A percentile compares a stretch with the other conserved stretches of the same genome.
Evolutionary conservation across 2,797 vertebrate species (phyloP).

Genomic region (Bovichtus diacanthus): DNA sequence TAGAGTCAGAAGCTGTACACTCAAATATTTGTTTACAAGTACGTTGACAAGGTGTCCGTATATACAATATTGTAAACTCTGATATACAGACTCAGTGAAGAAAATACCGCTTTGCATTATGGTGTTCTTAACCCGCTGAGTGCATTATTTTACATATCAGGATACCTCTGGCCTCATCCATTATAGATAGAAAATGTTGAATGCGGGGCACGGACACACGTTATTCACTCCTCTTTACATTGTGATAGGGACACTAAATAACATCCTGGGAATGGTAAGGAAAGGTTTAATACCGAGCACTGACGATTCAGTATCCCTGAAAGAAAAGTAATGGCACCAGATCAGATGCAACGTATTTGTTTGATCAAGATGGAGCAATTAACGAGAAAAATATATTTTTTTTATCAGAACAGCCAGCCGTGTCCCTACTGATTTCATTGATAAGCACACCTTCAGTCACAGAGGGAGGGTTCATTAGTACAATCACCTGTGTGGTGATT

Average conservation of each 20-base stretch:
- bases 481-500: slow-evolving; percentile 24
- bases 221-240: background rate
- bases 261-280: background rate
- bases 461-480: slow-evolving; percentile 26
- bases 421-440: slow-evolving; percentile 8
- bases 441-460: slow-evolving; percentile 33
- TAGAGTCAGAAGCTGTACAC: background rate
- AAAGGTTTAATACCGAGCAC: background rate
- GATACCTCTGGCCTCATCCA: background rate
- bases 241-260: background rate
- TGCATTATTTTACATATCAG: background rate
- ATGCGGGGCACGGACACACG: background rate
- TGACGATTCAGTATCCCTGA: background rate
- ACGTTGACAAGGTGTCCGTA: background rate
- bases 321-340: background rate
- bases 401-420: slow-evolving; percentile 26
- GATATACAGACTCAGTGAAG: background rate
- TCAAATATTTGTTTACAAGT: background rate
- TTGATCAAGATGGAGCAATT: slow-evolving; percentile 9
- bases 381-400: background rate
- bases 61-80: background rate
- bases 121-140: background rate
- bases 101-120: background rate
- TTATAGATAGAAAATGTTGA: background rate
- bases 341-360: background rate